These are phyloP conservation scores for Malacosoma neustria DNA, from an alignment of 2,888 invertebrate genomes.

Conservation along the genomic window DNA sequence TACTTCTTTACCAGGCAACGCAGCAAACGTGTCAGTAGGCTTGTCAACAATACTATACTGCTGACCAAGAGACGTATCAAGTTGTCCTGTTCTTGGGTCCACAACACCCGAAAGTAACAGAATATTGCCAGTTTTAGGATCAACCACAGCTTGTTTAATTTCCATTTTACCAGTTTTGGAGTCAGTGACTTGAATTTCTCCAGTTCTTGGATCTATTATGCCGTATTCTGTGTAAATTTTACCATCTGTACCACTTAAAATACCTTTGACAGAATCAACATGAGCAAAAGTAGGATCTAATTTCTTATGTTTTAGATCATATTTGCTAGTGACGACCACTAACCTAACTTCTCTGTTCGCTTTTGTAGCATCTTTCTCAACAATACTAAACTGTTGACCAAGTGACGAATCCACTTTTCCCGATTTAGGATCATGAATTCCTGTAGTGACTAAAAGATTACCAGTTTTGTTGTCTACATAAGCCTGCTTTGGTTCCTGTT, in stretches of 20 bases:
- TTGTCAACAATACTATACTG: slow-evolving; percentile 77
- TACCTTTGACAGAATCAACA: slow-evolving; percentile 60
- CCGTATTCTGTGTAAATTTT: slow-evolving; percentile 77
- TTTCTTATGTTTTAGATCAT: slow-evolving; percentile 70
- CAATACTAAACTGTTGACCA: slow-evolving; percentile 80
- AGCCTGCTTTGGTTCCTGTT: slow-evolving; percentile 78
- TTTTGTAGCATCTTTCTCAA: slow-evolving; percentile 78
- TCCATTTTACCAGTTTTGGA: slow-evolving; percentile 60
- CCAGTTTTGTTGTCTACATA: slow-evolving; percentile 82
- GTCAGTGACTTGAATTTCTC: slow-evolving; percentile 59
- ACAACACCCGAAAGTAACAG: slow-evolving; percentile 68
- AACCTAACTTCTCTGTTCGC: slow-evolving; percentile 77
- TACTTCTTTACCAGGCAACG: slow-evolving; percentile 59
- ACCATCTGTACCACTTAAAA: slow-evolving; percentile 76
- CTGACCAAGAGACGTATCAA: slow-evolving; percentile 73
- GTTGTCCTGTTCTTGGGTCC: slow-evolving; percentile 75
- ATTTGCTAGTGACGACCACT: slow-evolving; percentile 76
- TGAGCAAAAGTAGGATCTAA: slow-evolving; percentile 69
- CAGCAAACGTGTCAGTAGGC: slow-evolving; percentile 59
- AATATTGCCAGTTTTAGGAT: slow-evolving; percentile 70
- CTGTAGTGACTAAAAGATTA: slow-evolving; percentile 77
- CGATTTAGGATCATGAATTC: slow-evolving; percentile 78
- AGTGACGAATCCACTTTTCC: slow-evolving; percentile 79
- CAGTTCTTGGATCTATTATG: slow-evolving; percentile 76
- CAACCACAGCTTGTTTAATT: slow-evolving; percentile 53